Percentiles rank a stretch among this genome's conserved stretches.
Conservation (phyloP, 1,140 invertebrate genomes). For the Euwallacea fornicatus region DNA sequence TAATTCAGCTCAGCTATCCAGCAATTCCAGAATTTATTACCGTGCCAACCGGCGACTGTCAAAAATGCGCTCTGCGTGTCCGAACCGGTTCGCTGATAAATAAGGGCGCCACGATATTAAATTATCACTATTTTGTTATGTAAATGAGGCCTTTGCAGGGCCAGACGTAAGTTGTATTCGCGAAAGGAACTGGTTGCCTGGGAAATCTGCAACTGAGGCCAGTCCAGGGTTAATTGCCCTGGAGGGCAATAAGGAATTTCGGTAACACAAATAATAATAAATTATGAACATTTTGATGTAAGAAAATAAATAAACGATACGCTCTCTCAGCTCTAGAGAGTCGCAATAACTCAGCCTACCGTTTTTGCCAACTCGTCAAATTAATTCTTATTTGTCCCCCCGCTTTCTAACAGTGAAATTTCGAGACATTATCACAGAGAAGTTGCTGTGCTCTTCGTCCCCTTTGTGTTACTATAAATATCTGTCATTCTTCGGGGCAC, state of each 20-base stretch:
- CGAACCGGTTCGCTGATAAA: neutral
- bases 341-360: neutral
- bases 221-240: too few relatives aligned
- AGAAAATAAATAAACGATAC: too few relatives aligned
- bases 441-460: slow-evolving; percentile 14
- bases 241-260: too few relatives aligned
- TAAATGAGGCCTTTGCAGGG: too few relatives aligned
- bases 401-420: slow-evolving; percentile 9
- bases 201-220: too few relatives aligned
- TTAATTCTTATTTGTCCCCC: slow-evolving; percentile 26
- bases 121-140: too few relatives aligned
- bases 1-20: slow-evolving; percentile 33
- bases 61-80: slow-evolving; percentile 26
- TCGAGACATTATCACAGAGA: slow-evolving; percentile 18
- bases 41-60: slow-evolving; percentile 24
- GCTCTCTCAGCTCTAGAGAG: too few relatives aligned
- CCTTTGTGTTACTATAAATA: slow-evolving; percentile 31
- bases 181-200: too few relatives aligned
- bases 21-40: slow-evolving; percentile 37
- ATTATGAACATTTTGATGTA: too few relatives aligned
- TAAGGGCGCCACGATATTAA: neutral
- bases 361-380: slow-evolving; percentile 15
- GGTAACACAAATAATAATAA: too few relatives aligned
- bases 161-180: too few relatives aligned
- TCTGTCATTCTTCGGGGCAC: slow-evolving; percentile 32